Evolutionary conservation across 2,797 vertebrate genomes (phyloP).

Genomic region (Argentina silus): DNA sequence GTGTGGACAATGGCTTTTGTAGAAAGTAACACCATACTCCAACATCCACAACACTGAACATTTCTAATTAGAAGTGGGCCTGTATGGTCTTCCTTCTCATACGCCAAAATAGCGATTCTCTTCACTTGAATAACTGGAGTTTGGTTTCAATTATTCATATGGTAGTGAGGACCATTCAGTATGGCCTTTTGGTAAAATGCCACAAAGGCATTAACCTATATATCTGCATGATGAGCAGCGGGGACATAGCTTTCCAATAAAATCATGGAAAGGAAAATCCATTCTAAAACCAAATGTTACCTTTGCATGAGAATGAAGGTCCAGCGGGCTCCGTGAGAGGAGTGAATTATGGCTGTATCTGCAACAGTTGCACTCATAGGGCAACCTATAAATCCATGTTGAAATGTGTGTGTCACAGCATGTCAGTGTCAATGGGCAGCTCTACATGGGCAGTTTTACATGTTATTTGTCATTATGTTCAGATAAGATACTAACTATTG

Average conservation of each 20-base stretch:
- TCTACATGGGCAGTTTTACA: conserved; percentile 2
- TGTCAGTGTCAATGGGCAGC: conserved; percentile 47
- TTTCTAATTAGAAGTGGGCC: neutral
- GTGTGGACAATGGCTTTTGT: too few relatives aligned
- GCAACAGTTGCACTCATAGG: conserved; percentile 54
- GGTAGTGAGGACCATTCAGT: conserved; percentile 56
- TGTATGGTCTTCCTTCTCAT: conserved; percentile 7
- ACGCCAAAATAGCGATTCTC: conserved; percentile 31
- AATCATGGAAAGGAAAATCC: conserved; percentile 71
- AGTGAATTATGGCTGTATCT: conserved; percentile 65
- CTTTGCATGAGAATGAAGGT: conserved; percentile 78
- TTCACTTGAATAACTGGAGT: conserved; percentile 55
- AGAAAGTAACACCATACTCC: neutral
- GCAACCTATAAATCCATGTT: conserved; percentile 42
- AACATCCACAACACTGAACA: neutral
- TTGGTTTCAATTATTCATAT: conserved; percentile 76
- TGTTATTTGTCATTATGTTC: neutral
- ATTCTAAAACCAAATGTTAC: conserved; percentile 84
- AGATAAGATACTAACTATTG: neutral
- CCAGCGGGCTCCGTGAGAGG: conserved; percentile 49
- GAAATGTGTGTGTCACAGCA: conserved; percentile 36
- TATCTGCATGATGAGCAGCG: conserved; percentile 74
- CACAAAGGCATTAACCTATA: conserved; percentile 79
- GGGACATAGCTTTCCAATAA: conserved; percentile 64
- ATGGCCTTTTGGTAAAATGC: conserved; percentile 83